Base-by-base conservation (phyloP, 92 coral and sea anemone genomes). In the Parazoanthus darwini region DNA sequence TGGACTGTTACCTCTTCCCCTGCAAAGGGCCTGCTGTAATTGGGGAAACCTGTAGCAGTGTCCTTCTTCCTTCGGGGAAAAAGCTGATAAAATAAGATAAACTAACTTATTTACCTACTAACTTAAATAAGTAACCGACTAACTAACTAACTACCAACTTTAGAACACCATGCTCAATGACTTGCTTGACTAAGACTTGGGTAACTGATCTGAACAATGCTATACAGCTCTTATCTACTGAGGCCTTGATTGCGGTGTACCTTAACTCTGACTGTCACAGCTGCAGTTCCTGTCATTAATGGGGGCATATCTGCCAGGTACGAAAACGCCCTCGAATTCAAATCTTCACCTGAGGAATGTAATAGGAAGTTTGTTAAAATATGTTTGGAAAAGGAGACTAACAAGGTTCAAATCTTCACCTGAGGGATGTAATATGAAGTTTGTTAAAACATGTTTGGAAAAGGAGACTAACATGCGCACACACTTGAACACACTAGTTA, bases 231-330 rank as follows among this genome's bases (percentile, higher is more conserved):
- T 48, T 48, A 6, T 25, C 76, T 73, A 36, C 22, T 73, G 77
- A 29, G 43, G 38, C 11, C n/a, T 26, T 10, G 1, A 38, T 5
- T 1, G 37, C 44, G 36, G 11, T 36, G 37, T 84, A 92, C 96
- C 94, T 94, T 94, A 14, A 94, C 80, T 87, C 96, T 94, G 5
- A 94, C 66, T 36, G 88, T 92, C 44, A 48, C 23, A 15, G 42
- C 82, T 70, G 89, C 89, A 8, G 71, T 71, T 26, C 50, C 50
- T 23, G 93, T 91, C 51, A 25, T 15, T 3, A 66, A 18, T 43
- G 51, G 90, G 71, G 90, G 20, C 71, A 86, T 84, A 23, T 84
- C n/a, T 59, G 89, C 84, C 14, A 94, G 90, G 71, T 92, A 92
- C 20, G 78, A 51, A 72, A 90, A 94, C 8, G 96, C 92, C 63